Conservation (phyloP, 2,888 invertebrate species). For the Pherbina coryleti region DNA sequence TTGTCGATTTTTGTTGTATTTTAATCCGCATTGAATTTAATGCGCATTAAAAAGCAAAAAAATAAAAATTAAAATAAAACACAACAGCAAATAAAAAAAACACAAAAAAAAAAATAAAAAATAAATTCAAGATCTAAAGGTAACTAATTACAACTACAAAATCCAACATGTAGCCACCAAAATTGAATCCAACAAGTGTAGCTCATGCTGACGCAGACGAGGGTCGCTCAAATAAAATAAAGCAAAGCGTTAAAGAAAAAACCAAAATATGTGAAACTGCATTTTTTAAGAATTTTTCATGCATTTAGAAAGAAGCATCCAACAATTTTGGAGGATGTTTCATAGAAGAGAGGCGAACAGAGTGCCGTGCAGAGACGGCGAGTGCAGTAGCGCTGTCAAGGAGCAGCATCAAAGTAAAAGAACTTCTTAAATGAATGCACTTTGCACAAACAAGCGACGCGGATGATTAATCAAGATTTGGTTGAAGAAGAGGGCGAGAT, state of each 20-base stretch:
- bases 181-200: constrained; percentile 20
- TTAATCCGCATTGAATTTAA: constrained; percentile 53
- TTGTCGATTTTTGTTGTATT: constrained; percentile 44
- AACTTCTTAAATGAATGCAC: background rate
- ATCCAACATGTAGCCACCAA: constrained; percentile 2
- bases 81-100: background rate
- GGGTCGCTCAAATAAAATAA: background rate
- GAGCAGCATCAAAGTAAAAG: background rate
- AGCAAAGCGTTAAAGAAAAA: background rate
- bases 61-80: background rate
- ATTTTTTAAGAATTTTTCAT: background rate
- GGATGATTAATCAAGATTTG: constrained; percentile 9
- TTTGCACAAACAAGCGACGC: background rate
- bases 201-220: constrained; percentile 3
- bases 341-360: too few species aligned
- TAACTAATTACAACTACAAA: constrained; percentile 49
- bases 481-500: background rate
- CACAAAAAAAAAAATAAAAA: background rate
- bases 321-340: too few species aligned
- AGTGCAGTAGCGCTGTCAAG: background rate
- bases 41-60: constrained; percentile 50
- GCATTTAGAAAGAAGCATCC: background rate
- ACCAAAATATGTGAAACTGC: background rate
- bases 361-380: too few species aligned
- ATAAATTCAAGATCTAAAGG: constrained; percentile 33